Conservation (phyloP, 2,888 invertebrate genomes). For the Ectemnius continuus region DNA sequence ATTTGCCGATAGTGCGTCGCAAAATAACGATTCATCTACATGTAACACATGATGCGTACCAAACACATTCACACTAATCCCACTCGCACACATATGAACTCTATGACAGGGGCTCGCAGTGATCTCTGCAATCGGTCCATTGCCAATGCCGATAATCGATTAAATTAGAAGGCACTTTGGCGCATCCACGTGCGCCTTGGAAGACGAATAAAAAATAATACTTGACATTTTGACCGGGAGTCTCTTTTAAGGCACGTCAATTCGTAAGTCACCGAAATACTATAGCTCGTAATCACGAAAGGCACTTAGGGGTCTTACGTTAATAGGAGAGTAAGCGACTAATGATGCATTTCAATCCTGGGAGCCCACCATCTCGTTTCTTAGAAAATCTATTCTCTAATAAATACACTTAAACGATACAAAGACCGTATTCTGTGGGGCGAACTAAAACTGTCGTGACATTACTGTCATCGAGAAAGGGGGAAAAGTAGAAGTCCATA, state of each 20-base stretch:
- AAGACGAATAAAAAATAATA: too few species aligned
- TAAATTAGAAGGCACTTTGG: too few species aligned
- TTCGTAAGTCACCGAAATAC: too few species aligned
- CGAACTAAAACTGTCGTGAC: not conserved
- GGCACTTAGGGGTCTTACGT: too few species aligned
- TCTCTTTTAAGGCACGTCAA: too few species aligned
- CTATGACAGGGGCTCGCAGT: too few species aligned
- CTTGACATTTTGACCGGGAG: too few species aligned
- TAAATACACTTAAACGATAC: constrained; percentile 56
- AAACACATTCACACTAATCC: constrained; percentile 8
- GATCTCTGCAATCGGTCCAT: too few species aligned
- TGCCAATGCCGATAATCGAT: too few species aligned
- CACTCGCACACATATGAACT: constrained; percentile 4
- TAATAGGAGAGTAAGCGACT: too few species aligned
- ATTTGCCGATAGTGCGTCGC: not conserved
- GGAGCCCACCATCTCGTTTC: constrained; percentile 23
- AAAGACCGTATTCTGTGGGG: constrained; percentile 19
- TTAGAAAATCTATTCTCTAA: constrained; percentile 43
- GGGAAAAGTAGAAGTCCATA: not conserved
- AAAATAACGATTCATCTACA: constrained; percentile 9
- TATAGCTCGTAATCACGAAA: too few species aligned
- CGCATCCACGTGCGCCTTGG: too few species aligned
- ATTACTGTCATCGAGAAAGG: constrained; percentile 7
- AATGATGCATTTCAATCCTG: not conserved
- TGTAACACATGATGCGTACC: constrained; percentile 17